Evolutionary conservation across 2,888 invertebrate genomes (phyloP).

Genomic region (Yponomeuta cagnagella): DNA sequence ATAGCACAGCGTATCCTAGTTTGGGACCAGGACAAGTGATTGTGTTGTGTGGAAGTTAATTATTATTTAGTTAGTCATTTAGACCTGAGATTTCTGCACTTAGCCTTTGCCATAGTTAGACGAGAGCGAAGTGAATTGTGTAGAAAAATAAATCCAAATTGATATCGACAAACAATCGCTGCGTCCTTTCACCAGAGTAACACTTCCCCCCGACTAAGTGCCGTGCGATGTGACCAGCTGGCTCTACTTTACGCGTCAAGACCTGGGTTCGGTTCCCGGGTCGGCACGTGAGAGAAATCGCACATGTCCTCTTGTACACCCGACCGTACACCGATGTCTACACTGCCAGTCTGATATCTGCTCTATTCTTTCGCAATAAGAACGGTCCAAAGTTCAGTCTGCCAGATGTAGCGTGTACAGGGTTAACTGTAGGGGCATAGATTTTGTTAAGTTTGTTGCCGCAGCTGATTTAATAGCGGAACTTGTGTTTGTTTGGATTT

Average conservation of each 20-base stretch:
- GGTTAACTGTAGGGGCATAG: background rate
- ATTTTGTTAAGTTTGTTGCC: background rate
- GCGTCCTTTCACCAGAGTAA: background rate
- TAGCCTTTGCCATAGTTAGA: no score
- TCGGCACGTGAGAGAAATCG: background rate
- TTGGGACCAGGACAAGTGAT: no score
- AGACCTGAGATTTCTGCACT: no score
- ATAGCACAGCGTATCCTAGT: no score
- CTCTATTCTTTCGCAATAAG: no score
- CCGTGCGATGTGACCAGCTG: background rate
- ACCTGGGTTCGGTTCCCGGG: background rate
- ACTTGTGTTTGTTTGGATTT: no score
- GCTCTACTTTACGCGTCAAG: background rate
- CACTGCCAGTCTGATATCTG: no score
- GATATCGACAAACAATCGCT: background rate
- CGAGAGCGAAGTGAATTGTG: no score
- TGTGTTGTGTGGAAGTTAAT: no score
- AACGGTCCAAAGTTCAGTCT: no score
- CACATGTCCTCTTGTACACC: background rate
- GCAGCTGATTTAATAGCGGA: constrained; percentile 2
- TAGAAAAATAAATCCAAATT: background rate
- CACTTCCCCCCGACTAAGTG: background rate
- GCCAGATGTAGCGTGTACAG: background rate
- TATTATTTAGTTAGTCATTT: no score
- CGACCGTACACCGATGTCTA: no score